Evolutionary conservation across 2,888 invertebrate species (phyloP), one percentile per base, ranked within the genome.

Genomic region (Hermaeophaga mercurialis): DNA sequence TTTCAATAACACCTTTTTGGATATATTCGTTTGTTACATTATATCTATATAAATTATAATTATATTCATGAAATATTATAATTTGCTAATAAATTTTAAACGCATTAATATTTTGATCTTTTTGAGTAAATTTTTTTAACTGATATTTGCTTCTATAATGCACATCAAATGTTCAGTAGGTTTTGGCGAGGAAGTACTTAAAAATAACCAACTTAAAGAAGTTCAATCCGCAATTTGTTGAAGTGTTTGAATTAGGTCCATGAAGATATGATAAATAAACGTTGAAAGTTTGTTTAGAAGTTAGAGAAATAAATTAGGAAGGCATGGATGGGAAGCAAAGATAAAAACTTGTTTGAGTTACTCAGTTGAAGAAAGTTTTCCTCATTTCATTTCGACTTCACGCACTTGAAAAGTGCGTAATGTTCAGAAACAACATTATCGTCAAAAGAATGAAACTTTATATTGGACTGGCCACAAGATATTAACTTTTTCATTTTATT

Each of bases 241-340:
- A 54, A 54, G 57, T 54, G 38, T 53, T 53, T 48, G 53, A 54
- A 57, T 57, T 54, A 53, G 44, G 48, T 53, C 52, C 44, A 36
- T 46, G 12, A 28, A 57, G 53, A 57, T 57, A 48, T 48, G 53
- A 54, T 49, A 53, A 57, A 57, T 54, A 54, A 57, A 54, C 44
- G 57, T 36, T 54, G 57, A 57, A 54, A 57, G 57, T 57, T 54
- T 43, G 57, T 48, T 52, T 53, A 44, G 44, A 54, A 57, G 53
- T 57, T 57, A 19, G 36, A 38, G 44, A 47, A 41, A 57, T 57
- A 57, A 57, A 57, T 57, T 53, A 57, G 31, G 8, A 19, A 26
- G 49, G 31, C 19, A 38, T 31, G 48, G 55, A 49, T 38, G 55
- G 36, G 44, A 43, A 54, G 52, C 45, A 49, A 49, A 54, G 58